Percentiles rank a stretch among this genome's conserved stretches.
Evolutionary conservation across 2,797 vertebrate species (phyloP).

Genomic region (Odontamblyopus rebecca): DNA sequence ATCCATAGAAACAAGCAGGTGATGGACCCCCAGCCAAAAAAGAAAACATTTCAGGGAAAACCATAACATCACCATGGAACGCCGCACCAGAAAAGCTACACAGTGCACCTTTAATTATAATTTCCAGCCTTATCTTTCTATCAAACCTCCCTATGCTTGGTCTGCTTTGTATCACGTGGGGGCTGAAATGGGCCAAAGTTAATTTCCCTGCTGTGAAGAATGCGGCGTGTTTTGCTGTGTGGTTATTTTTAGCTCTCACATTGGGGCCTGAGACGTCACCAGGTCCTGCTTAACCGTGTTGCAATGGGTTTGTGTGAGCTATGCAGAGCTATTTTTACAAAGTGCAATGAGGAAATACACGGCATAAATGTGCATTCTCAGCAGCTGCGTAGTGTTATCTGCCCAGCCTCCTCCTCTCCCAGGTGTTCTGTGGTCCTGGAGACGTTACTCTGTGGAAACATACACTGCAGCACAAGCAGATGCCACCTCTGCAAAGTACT

Average conservation of each 20-base stretch:
- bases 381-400: conserved; percentile 36
- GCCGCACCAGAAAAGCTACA: no score
- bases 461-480: conserved; percentile 50
- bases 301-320: conserved; percentile 49
- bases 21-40: no score
- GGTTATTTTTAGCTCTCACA: conserved; percentile 72
- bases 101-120: no score
- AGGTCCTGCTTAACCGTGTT: conserved; percentile 55
- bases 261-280: conserved; percentile 67
- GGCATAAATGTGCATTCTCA: conserved; percentile 58
- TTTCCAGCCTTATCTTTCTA: neutral
- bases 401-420: conserved; percentile 29
- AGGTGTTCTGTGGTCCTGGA: conserved; percentile 67
- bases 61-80: no score
- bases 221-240: conserved; percentile 75
- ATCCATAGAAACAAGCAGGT: no score
- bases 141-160: neutral
- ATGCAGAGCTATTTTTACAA: conserved; percentile 42
- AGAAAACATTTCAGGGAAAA: no score
- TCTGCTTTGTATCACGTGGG: neutral
- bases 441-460: conserved; percentile 64
- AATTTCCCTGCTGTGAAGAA: conserved; percentile 81
- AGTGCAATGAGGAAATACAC: conserved; percentile 51
- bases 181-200: conserved; percentile 62
- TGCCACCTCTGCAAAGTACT: conserved; percentile 31